Percentiles rank a stretch among this genome's conserved stretches.
Conservation (phyloP, 2,797 vertebrate species). For the Anabas testudineus region DNA sequence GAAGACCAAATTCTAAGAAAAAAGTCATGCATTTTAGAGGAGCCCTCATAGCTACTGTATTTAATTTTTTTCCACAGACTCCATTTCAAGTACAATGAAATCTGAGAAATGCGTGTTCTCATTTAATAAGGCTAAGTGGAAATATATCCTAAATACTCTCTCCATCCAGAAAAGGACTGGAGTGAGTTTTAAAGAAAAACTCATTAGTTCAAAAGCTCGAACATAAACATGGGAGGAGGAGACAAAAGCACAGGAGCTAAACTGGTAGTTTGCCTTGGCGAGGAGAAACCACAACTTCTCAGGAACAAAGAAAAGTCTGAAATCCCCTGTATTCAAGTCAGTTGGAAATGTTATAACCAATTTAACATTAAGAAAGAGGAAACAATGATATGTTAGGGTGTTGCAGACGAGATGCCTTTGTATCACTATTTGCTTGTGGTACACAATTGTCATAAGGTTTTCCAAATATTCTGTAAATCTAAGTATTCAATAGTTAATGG, state of each 20-base stretch:
- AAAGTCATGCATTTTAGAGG: conserved; percentile 20
- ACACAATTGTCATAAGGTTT: conserved; percentile 2
- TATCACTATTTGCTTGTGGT: background rate
- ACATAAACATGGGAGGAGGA: conserved; percentile 62
- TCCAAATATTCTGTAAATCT: background rate
- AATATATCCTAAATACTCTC: conserved; percentile 38
- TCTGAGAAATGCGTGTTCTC: conserved; percentile 1
- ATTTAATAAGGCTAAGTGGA: conserved; percentile 9
- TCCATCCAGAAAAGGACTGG: conserved; percentile 48
- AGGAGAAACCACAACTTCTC: conserved; percentile 59
- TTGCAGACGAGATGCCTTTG: conserved; percentile 32
- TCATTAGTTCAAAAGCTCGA: conserved; percentile 52
- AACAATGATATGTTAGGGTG: background rate
- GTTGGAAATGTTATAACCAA: conserved; percentile 20
- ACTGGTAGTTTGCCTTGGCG: conserved; percentile 69
- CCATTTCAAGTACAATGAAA: conserved; percentile 14
- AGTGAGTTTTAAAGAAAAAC: conserved; percentile 33
- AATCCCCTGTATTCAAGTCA: conserved; percentile 18
- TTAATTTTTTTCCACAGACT: conserved; percentile 16
- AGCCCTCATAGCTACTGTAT: conserved; percentile 18
- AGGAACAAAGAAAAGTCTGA: conserved; percentile 22
- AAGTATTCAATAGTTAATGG: conserved; percentile 12
- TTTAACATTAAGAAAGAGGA: conserved; percentile 10
- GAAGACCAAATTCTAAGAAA: conserved; percentile 6
- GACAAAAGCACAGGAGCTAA: conserved; percentile 51